Conservation (phyloP, 2,888 invertebrate genomes). For the Rosalia funebris region DNA sequence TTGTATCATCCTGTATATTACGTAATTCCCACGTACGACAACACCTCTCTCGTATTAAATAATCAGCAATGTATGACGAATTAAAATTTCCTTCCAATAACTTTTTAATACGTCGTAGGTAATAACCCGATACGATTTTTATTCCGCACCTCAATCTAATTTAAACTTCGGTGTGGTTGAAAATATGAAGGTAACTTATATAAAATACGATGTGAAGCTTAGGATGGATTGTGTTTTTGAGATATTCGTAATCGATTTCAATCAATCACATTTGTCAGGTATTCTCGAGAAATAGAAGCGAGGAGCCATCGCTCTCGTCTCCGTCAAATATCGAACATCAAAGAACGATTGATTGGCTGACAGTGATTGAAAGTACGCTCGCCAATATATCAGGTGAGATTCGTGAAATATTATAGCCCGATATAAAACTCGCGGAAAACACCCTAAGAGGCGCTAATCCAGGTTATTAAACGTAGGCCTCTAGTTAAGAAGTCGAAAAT, state of each 20-base stretch:
- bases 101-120: neutral
- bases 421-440: constrained; percentile 6
- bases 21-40: too few species aligned
- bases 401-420: constrained; percentile 26
- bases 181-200: constrained; percentile 35
- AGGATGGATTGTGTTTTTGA: constrained; percentile 40
- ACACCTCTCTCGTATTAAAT: too few species aligned
- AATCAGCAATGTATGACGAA: too few species aligned
- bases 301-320: constrained; percentile 44
- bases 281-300: constrained; percentile 53
- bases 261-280: constrained; percentile 63
- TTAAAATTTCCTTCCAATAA: constrained; percentile 1
- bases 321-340: constrained; percentile 58
- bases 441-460: constrained; percentile 7
- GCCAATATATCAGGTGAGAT: constrained; percentile 50
- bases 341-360: constrained; percentile 62
- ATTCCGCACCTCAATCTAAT: constrained; percentile 19
- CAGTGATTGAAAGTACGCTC: constrained; percentile 61
- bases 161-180: constrained; percentile 24
- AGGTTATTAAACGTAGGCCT: constrained; percentile 6
- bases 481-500: neutral
- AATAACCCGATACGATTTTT: constrained; percentile 12
- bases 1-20: too few species aligned
- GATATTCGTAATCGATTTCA: constrained; percentile 58
- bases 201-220: constrained; percentile 32